A percentile compares a stretch with the other conserved stretches of the same genome.
Conservation (phyloP, 2,113 vertebrate genomes). For the Sitta europaea region DNA sequence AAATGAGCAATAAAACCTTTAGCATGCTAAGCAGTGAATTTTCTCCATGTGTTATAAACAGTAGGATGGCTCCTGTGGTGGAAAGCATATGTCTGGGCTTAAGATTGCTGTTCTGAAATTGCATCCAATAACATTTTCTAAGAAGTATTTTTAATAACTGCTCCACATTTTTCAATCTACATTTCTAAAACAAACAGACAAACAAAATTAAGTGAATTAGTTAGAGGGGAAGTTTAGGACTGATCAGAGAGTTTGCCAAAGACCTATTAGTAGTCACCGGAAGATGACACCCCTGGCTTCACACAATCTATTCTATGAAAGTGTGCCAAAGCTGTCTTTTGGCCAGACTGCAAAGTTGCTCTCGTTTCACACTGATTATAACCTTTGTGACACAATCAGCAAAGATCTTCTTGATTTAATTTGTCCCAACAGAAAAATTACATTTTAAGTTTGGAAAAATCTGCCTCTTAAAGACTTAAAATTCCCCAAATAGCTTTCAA, state of each 20-base stretch:
- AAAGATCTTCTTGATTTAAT: not conserved
- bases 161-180: not conserved
- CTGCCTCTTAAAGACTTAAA: not conserved
- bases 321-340: not conserved
- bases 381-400: not conserved
- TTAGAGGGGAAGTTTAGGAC: not conserved
- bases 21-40: slow-evolving; percentile 36
- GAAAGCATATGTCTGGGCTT: slow-evolving; percentile 26
- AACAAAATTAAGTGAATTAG: not conserved
- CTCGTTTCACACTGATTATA: not conserved
- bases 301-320: not conserved
- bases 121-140: not conserved
- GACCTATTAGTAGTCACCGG: not conserved
- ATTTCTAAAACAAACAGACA: not conserved
- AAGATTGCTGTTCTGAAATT: slow-evolving; percentile 32
- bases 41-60: slow-evolving; percentile 18
- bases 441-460: not conserved
- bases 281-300: not conserved
- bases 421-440: not conserved
- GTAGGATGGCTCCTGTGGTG: not conserved
- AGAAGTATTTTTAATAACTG: not conserved
- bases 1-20: slow-evolving; percentile 14
- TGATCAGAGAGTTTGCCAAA: not conserved
- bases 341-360: not conserved
- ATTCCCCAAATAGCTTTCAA: not conserved